A percentile compares a stretch with the other conserved stretches of the same genome.
Conservation (phyloP, 35 echinoderm and acorn worm genomes). For the Apostichopus japonicus region DNA sequence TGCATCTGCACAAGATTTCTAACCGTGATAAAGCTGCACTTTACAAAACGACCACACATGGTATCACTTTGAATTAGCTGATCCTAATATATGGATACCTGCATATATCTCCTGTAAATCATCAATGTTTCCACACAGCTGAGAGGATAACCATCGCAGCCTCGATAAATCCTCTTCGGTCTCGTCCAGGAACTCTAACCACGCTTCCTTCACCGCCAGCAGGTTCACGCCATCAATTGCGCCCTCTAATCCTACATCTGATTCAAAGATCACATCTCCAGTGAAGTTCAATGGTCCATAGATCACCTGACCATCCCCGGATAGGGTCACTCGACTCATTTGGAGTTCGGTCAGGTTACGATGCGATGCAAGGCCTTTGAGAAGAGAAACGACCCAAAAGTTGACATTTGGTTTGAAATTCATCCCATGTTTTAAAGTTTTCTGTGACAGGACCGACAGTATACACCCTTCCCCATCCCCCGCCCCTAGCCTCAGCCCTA, state of each 20-base stretch:
- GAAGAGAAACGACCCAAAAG: not conserved
- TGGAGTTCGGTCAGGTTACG: slow-evolving; percentile 34
- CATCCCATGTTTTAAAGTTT: no score
- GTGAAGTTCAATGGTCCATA: not conserved
- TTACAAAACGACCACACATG: no score
- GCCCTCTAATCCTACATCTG: not conserved
- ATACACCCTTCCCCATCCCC: no score
- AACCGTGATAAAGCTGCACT: no score
- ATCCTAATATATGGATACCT: not conserved
- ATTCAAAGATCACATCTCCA: slow-evolving; percentile 30
- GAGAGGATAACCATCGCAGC: slow-evolving; percentile 18
- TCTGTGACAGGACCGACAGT: no score
- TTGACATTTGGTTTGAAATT: no score
- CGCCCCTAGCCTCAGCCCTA: no score
- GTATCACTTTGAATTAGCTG: no score
- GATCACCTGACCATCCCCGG: slow-evolving; percentile 7
- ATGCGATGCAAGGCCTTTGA: not conserved
- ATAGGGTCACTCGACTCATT: slow-evolving; percentile 28
- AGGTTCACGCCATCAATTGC: slow-evolving; percentile 2
- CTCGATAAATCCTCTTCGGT: not conserved
- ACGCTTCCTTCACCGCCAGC: not conserved
- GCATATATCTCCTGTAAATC: slow-evolving; percentile 35
- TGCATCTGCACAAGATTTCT: no score
- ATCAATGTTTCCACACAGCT: slow-evolving; percentile 34
- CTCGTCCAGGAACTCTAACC: not conserved